Evolutionary conservation across 2,888 invertebrate genomes (phyloP).

Genomic region (Cephus spinipes): DNA sequence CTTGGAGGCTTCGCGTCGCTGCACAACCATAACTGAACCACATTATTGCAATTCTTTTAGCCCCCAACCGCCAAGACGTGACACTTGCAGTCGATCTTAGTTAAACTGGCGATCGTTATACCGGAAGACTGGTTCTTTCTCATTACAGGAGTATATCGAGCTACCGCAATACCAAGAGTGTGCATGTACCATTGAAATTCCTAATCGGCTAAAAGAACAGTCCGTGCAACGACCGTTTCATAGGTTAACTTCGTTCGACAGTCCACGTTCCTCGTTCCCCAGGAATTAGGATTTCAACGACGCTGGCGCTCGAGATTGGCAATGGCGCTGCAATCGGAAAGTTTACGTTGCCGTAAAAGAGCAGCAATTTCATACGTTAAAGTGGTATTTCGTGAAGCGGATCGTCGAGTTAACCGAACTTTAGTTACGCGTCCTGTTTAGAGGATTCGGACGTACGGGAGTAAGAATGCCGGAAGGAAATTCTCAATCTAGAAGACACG

Average conservation of each 20-base stretch:
- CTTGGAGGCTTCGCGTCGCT: constrained; percentile 46
- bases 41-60: constrained; percentile 41
- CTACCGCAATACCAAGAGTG: background rate
- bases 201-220: background rate
- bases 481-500: background rate
- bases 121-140: background rate
- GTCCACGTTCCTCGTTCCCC: background rate
- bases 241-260: background rate
- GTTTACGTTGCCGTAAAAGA: background rate
- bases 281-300: background rate
- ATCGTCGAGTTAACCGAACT: constrained; percentile 32
- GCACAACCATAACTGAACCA: constrained; percentile 41
- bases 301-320: background rate
- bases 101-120: background rate
- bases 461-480: background rate
- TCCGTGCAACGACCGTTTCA: background rate
- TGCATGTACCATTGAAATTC: background rate
- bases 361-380: background rate
- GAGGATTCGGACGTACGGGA: constrained; percentile 8
- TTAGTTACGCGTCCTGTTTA: constrained; percentile 23
- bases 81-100: constrained; percentile 14
- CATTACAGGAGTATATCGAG: background rate
- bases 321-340: background rate
- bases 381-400: constrained; percentile 24
- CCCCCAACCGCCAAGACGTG: constrained; percentile 28